Evolutionary conservation across 2,888 invertebrate species (phyloP), one percentile per base, ranked within the genome.

Genomic region (Drosophila diplacantha): DNA sequence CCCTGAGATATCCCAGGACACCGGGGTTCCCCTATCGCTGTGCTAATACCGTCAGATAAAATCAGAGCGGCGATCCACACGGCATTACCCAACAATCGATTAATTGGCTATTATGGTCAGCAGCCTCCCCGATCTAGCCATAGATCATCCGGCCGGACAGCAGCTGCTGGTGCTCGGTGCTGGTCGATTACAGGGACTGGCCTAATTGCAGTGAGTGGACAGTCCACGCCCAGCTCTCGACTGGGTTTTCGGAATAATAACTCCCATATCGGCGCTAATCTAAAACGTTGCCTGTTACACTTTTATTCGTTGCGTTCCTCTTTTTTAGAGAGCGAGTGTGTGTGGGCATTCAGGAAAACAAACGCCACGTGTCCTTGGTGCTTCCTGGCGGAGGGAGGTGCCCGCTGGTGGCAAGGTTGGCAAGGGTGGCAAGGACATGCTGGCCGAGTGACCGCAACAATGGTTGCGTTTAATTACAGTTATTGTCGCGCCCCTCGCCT

Each of bases 391-490:
- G 66, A 43, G 34, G 51, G 64, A 44, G 51, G 39, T 22, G n/a
- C n/a, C n/a, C n/a, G n/a, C n/a, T n/a, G n/a, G n/a, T n/a, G n/a
- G n/a, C n/a, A n/a, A n/a, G n/a, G n/a, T n/a, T n/a, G 37, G 34
- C 38, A 32, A 50, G 46, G 60, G 58, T 50, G 50, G 69, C 41
- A 34, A 65, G 55, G 59, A 59, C 65, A 73, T 76, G 75, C 75
- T 77, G 73, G 75, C 66, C 43, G 63, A 71, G 55, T 81, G 80
- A 83, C 80, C 80, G 79, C 80, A 80, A 81, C 80, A 80, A 80
- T 80, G 79, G 75, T 78, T 54, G 65, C 81, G 69, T 80, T 80
- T 83, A 80, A 80, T 80, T 80, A 83, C 80, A 71, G 74, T 80
- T 79, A 80, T 80, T 80, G 78, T 79, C 73, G 78, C 83, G 77